Conservation (phyloP, 2,888 invertebrate genomes). For the Norana najaformis region DNA sequence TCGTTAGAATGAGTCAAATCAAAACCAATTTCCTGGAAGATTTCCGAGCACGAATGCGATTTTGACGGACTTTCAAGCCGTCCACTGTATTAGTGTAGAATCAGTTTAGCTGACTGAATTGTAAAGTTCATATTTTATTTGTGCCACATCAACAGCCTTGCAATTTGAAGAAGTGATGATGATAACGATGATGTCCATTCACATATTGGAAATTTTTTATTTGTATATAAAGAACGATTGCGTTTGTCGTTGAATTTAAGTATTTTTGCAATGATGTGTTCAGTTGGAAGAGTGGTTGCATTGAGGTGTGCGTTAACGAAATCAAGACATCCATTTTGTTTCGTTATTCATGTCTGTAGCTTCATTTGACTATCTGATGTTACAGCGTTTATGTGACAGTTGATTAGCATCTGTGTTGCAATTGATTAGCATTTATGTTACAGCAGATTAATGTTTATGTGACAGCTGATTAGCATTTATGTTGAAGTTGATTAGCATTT, state of each 20-base stretch:
- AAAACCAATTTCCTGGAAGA: neutral
- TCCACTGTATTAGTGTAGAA: neutral
- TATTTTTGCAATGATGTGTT: slow-evolving; percentile 1
- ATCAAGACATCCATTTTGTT: slow-evolving; percentile 13
- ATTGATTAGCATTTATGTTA: neutral
- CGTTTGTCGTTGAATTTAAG: neutral
- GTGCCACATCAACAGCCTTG: neutral
- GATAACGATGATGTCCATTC: neutral
- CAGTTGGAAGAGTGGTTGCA: neutral
- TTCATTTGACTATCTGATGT: neutral
- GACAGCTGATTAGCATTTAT: too few species aligned
- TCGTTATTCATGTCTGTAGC: neutral
- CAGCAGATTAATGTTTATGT: neutral
- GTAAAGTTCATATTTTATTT: neutral
- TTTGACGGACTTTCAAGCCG: neutral
- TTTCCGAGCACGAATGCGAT: too few species aligned
- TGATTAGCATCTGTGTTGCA: too few species aligned
- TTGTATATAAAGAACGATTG: neutral
- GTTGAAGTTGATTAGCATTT: neutral
- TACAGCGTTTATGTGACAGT: too few species aligned
- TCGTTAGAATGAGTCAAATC: neutral
- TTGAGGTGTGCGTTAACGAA: neutral
- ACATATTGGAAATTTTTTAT: slow-evolving; percentile 1
- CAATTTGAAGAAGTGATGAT: neutral
- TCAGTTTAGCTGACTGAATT: neutral